Percentiles rank a stretch among this genome's conserved stretches.
phyloP scores from a whole-genome alignment of 1,140 invertebrate species.

The Ctenoplectra terminalis region DNA sequence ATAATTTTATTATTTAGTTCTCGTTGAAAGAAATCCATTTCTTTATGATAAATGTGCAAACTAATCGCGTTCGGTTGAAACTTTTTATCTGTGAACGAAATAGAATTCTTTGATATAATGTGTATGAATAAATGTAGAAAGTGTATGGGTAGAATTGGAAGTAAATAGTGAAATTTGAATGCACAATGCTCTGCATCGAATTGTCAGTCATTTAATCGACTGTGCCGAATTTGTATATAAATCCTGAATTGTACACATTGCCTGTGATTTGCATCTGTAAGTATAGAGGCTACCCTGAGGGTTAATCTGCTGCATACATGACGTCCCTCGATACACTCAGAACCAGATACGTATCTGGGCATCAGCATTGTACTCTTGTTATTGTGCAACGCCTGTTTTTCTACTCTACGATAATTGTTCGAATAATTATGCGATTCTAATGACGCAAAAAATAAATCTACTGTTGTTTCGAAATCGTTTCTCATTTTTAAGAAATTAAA shows the following conservation, averaged over 20 bases:
- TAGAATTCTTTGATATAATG: neutral
- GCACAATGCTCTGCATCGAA: neutral
- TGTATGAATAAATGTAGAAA: neutral
- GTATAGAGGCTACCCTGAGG: constrained; percentile 14
- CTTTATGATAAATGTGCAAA: no score
- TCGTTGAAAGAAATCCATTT: no score
- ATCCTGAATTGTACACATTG: neutral
- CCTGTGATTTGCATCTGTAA: constrained; percentile 11
- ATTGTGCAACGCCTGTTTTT: neutral
- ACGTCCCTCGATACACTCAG: constrained; percentile 28
- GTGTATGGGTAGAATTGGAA: neutral
- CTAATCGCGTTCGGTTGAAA: no score
- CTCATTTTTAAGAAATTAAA: no score
- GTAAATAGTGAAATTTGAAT: neutral
- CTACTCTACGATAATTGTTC: neutral
- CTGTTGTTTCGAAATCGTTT: no score
- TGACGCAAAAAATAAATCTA: no score
- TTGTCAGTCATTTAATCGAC: constrained; percentile 23
- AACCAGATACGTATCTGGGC: constrained; percentile 15
- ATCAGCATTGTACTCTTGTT: neutral
- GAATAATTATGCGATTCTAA: neutral
- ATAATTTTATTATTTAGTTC: no score
- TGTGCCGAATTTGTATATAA: constrained; percentile 3
- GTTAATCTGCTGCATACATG: constrained; percentile 10
- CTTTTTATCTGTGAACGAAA: neutral